These are phyloP conservation scores for Dryas iulia DNA, from an alignment of 1,140 invertebrate genomes.

Conservation along the genomic window DNA sequence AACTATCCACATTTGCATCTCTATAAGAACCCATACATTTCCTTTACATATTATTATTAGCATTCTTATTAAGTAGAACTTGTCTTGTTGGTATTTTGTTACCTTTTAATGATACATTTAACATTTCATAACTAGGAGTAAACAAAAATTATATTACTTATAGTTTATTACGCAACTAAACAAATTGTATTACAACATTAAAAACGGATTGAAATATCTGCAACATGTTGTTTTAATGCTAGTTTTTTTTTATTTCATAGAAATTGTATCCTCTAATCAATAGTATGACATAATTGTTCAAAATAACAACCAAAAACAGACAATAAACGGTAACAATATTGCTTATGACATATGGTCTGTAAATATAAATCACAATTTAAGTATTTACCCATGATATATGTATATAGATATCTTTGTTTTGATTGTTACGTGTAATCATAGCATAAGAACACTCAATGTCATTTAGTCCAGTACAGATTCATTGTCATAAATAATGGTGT, in stretches of 20 bases:
- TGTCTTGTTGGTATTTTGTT: slow-evolving; percentile 18
- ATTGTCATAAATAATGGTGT: slow-evolving; percentile 70
- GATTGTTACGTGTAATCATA: slow-evolving; percentile 56
- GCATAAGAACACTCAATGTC: slow-evolving; percentile 58
- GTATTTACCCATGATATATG: slow-evolving; percentile 36
- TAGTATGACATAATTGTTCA: background rate
- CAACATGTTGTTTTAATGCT: too few relatives aligned
- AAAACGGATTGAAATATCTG: too few relatives aligned
- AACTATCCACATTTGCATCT: slow-evolving; percentile 71
- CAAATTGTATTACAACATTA: too few relatives aligned
- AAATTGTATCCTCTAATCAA: too few relatives aligned
- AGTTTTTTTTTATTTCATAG: too few relatives aligned
- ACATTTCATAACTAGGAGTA: background rate
- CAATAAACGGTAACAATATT: too few relatives aligned
- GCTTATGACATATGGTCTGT: too few relatives aligned
- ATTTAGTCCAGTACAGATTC: slow-evolving; percentile 51
- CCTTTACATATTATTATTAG: slow-evolving; percentile 71
- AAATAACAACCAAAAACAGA: background rate
- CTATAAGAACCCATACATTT: slow-evolving; percentile 70
- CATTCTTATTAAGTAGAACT: slow-evolving; percentile 47
- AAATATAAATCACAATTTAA: too few relatives aligned
- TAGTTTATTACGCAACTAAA: too few relatives aligned
- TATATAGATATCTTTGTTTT: slow-evolving; percentile 35
- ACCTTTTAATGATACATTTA: slow-evolving; percentile 12
- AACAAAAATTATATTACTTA: too few relatives aligned